Base-by-base conservation (phyloP, 92 coral and sea anemone species). In the Meandrina meandrites region DNA sequence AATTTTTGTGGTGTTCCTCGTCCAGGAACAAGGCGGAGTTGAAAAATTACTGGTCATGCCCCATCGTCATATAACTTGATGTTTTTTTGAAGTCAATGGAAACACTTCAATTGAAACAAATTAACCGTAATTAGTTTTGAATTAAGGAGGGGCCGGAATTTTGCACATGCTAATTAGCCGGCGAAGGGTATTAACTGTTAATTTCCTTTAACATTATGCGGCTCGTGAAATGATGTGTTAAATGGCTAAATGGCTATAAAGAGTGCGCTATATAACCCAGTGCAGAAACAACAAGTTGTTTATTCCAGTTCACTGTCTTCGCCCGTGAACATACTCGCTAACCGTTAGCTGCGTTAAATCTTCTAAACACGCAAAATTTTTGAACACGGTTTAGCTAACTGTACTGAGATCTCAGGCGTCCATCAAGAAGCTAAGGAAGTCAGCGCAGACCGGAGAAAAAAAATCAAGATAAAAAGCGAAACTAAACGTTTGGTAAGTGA, bases 131-230 rank as follows among this genome's bases (percentile, higher is more conserved):
- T 79, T 79, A 24, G 50, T 37, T 79, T 34, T 36, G 19, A 57
- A 36, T 31, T 47, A 30, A 68, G 19, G 77, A 69, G 57, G 47
- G 84, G 56, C 19, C 58, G 86, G 19, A 42, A 30, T 47, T 68
- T 31, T 47, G 40, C 47, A 84, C 70, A 73, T 75, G 72, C 80
- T 84, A 84, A 84, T 84, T 84, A 74, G 54, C 16, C 69, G 87
- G 79, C 34, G 11, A 73, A 68, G 37, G 37, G 72, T 24, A 57
- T 56, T 35, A 74, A 34, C 35, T 73, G 70, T 12, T 56, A 69
- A 45, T 48, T 70, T 54, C 22, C 69, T 81, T 68, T 82, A 45
- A 82, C 47, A 0, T 19, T 18, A 82, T 69, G 86, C 78, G 60
- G 71, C 69, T 17, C 37, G 0, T 21, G 19, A 74, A 74, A 74